Percentiles rank a stretch among this genome's conserved stretches.
These are phyloP conservation scores for Lepisosteus oculatus DNA, from an alignment of 2,113 vertebrate genomes.

Conservation along the genomic window DNA sequence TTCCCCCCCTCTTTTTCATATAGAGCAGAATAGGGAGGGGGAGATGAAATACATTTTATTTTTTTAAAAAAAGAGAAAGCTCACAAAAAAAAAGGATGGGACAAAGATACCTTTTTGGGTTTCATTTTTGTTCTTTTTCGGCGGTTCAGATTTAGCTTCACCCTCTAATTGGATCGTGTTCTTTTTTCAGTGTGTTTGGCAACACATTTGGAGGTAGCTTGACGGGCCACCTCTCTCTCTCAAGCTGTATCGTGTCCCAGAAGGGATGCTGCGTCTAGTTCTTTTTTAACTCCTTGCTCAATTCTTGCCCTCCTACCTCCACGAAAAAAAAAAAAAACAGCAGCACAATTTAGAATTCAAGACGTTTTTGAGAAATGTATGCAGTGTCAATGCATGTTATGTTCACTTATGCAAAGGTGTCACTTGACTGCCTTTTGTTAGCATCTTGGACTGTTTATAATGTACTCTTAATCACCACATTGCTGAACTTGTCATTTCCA, in stretches of 20 bases:
- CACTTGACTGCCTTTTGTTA: too few species aligned
- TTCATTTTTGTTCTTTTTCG: not conserved
- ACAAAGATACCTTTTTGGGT: not conserved
- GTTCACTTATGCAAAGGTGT: too few species aligned
- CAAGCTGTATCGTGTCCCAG: too few species aligned
- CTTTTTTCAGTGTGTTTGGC: not conserved
- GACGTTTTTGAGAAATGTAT: too few species aligned
- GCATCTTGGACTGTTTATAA: not conserved
- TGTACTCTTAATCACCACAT: not conserved
- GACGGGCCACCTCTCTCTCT: too few species aligned
- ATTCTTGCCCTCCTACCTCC: too few species aligned
- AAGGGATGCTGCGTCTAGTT: too few species aligned
- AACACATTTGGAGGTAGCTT: not conserved
- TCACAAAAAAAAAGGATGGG: not conserved
- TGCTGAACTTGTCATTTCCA: not conserved
- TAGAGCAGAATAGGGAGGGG: constrained; percentile 50
- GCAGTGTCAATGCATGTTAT: too few species aligned
- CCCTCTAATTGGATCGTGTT: not conserved
- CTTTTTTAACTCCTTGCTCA: too few species aligned
- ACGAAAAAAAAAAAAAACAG: too few species aligned
- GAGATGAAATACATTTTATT: constrained; percentile 37
- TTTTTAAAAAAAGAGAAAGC: constrained; percentile 9
- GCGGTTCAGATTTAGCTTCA: not conserved
- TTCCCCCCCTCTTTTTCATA: not conserved
- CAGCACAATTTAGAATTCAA: too few species aligned